Evolutionary conservation across 2,797 vertebrate species (phyloP).

Genomic region (Macrochelys suwanniensis): DNA sequence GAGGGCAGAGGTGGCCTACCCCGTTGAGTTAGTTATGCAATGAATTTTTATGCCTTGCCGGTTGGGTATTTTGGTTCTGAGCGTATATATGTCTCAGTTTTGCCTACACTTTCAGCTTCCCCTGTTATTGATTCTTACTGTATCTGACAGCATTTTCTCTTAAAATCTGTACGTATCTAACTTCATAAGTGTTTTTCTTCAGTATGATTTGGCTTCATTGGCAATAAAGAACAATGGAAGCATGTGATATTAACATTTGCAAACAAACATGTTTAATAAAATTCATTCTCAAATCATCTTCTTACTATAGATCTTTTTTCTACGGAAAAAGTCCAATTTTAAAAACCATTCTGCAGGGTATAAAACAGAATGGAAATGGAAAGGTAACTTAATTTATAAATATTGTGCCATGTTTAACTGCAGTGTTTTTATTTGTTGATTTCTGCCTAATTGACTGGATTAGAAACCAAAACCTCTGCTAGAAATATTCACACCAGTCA

Average conservation of each 20-base stretch:
- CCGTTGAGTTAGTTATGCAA: background rate
- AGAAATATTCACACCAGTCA: constrained; percentile 1
- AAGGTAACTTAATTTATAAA: constrained; percentile 10
- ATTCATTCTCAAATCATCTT: background rate
- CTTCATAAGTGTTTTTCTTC: background rate
- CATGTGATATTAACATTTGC: background rate
- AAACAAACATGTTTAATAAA: background rate
- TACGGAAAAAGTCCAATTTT: constrained; percentile 1
- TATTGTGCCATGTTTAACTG: constrained; percentile 1
- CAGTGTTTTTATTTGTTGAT: background rate
- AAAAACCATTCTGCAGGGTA: background rate
- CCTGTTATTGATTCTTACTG: background rate
- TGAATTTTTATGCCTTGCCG: background rate
- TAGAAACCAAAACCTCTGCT: constrained; percentile 55
- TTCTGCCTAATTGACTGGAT: constrained; percentile 67
- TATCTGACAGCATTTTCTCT: background rate
- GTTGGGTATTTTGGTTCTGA: background rate
- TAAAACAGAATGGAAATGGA: background rate
- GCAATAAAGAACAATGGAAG: background rate
- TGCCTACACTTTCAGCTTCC: rapidly evolving
- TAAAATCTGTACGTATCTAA: background rate
- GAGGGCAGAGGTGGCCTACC: background rate
- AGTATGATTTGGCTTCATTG: background rate
- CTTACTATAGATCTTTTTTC: background rate
- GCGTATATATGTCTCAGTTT: background rate